These are phyloP conservation scores for Caracal caracal DNA, from an alignment of 2,113 vertebrate species.

Conservation along the genomic window DNA sequence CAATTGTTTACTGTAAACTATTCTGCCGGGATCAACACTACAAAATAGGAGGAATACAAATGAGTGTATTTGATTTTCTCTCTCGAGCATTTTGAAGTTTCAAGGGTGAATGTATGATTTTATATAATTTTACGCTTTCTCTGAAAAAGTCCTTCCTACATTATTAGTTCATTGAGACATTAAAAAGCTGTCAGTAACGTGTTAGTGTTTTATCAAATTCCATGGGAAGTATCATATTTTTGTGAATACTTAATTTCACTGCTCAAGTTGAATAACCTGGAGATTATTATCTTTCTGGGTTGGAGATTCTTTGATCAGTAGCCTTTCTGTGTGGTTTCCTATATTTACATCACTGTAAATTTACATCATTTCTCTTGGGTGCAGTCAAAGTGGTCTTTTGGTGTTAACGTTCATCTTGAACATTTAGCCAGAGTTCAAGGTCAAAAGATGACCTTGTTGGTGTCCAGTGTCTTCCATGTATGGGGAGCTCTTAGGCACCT, in stretches of 20 bases:
- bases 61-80: neutral
- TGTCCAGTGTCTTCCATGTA: fast-evolving
- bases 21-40: neutral
- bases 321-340: neutral
- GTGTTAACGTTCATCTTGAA: neutral
- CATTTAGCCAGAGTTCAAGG: neutral
- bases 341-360: neutral
- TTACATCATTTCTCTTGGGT: neutral
- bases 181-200: neutral
- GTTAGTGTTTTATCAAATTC: neutral
- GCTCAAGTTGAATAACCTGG: neutral
- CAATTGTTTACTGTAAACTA: neutral
- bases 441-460: neutral
- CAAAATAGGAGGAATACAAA: neutral
- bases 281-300: neutral
- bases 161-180: neutral
- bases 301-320: neutral
- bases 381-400: neutral
- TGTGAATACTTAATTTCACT: neutral
- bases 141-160: too few relatives aligned
- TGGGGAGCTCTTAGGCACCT: neutral
- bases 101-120: neutral
- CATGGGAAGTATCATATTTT: neutral
- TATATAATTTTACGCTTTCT: neutral
- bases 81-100: too few relatives aligned